Base-by-base conservation (phyloP, 2,797 vertebrate species). In the Enteromius argenteus region DNA sequence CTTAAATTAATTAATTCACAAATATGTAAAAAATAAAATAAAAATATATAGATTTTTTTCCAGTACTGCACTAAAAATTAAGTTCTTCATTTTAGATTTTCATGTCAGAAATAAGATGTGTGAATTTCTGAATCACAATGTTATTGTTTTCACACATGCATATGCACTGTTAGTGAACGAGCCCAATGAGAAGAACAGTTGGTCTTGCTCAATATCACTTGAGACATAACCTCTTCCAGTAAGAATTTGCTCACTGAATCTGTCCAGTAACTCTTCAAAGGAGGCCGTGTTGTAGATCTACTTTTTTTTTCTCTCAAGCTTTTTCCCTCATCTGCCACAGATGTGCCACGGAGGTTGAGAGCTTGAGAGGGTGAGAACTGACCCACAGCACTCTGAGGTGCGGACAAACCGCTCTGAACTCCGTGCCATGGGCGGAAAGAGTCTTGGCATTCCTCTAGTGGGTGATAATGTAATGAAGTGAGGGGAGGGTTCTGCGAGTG, bases 401-500 rank as follows among this genome's bases (percentile, higher is more conserved):
- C 58, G 75, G 86, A 84, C 60, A 46, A 56, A 49, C 15, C 56
- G 11, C 81, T 89, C 79, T 84, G 56, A 58, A 77, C 84, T 84
- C 69, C 8, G 88, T 86, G 91, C 93, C 93, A 94, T 91, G 93
- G 94, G 93, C 89, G 91, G 91, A 83, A 81, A 79, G 87, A 93
- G 92, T 91, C 91, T 92, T 87, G 5, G 90, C 92, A 96, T 96
- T 95, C 94, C 94, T 93, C 92, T 85, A 81, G 89, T 90, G 90
- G 93, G 93, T 94, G 94, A 93, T 94, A 93, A 93, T 93, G 80
- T 86, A 91, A 88, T 80, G 44, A 62, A 84, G 90, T 90, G 89
- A 90, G 92, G 91, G 82, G 86, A 77, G 85, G 60, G 32, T 5
- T 39, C 60, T 53, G 49, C n/a, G 21, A 78, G 23, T 37, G 19